Conservation (phyloP, 2,888 invertebrate genomes). For the Euphydryas editha region DNA sequence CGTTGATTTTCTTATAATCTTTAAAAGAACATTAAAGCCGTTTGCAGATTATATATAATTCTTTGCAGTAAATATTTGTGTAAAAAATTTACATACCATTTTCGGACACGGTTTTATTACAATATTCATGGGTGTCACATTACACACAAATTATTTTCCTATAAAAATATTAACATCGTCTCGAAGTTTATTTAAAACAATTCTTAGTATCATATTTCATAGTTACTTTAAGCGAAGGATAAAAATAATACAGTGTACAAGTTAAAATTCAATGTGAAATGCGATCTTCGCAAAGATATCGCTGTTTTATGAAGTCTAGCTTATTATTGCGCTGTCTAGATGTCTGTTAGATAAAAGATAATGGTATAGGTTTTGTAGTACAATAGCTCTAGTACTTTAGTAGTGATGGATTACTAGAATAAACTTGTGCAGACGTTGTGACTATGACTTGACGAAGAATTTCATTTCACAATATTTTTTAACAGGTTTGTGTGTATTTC, state of each 20-base stretch:
- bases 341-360: constrained; percentile 37
- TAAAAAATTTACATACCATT: no score
- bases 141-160: neutral
- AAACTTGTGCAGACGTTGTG: neutral
- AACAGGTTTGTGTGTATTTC: no score
- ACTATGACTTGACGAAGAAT: neutral
- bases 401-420: constrained; percentile 22
- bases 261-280: constrained; percentile 34
- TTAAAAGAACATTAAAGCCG: no score
- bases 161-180: neutral
- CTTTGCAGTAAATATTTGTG: no score
- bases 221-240: neutral
- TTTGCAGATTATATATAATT: no score
- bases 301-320: constrained; percentile 46
- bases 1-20: no score
- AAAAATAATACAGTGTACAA: constrained; percentile 17
- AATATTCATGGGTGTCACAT: no score
- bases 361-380: constrained; percentile 29
- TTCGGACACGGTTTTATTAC: no score
- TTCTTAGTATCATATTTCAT: neutral
- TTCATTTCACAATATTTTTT: neutral
- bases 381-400: constrained; percentile 17
- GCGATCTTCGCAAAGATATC: constrained; percentile 40
- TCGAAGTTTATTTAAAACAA: neutral
- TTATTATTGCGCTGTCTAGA: constrained; percentile 40